These are phyloP conservation scores for Leptodactylus fallax DNA, from an alignment of 2,797 vertebrate genomes.

Conservation along the genomic window DNA sequence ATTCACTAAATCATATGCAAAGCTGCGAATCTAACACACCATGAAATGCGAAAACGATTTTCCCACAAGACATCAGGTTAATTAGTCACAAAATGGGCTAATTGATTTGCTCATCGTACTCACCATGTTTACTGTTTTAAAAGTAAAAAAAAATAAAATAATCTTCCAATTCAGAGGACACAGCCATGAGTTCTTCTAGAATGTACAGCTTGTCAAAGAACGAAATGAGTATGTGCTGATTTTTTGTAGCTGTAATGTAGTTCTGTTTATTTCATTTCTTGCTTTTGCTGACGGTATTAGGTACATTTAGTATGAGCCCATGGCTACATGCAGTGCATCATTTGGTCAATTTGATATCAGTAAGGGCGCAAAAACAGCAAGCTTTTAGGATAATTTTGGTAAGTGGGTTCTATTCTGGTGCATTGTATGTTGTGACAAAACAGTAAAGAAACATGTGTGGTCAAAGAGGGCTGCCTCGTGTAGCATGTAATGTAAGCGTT, in stretches of 20 bases:
- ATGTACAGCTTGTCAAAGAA: background rate
- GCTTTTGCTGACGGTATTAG: background rate
- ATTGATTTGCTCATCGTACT: constrained; percentile 22
- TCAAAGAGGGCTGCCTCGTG: no score
- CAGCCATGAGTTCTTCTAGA: background rate
- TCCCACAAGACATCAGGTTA: constrained; percentile 34
- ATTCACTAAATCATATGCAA: constrained; percentile 29
- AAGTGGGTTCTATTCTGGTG: background rate
- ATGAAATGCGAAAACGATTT: constrained; percentile 35
- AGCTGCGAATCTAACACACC: constrained; percentile 15
- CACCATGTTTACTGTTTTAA: background rate
- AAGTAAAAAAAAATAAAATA: background rate
- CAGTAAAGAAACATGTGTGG: background rate
- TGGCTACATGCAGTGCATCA: no score
- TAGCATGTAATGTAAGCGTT: no score
- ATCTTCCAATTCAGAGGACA: background rate
- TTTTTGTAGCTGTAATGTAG: no score
- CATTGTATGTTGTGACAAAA: background rate
- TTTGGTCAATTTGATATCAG: background rate
- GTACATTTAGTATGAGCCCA: background rate
- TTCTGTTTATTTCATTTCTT: background rate
- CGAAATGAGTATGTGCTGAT: background rate
- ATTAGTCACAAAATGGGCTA: constrained; percentile 28
- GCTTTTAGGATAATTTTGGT: background rate
- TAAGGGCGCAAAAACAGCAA: background rate